These are phyloP conservation scores for Bungarus multicinctus DNA, from an alignment of 2,113 vertebrate species.

Conservation along the genomic window DNA sequence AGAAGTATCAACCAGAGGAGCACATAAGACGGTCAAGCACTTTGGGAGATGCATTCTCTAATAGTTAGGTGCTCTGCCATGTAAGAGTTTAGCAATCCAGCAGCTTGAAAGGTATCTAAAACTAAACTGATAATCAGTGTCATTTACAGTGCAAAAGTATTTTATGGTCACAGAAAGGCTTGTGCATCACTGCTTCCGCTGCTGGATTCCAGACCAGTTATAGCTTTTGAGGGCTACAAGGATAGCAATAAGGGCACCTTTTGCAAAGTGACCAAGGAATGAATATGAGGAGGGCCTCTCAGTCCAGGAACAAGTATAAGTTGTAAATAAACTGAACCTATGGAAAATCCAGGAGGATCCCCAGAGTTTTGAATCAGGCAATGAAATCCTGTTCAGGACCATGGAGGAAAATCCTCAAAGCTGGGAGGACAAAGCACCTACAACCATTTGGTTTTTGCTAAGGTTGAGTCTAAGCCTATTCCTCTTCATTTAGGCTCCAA, in stretches of 20 bases:
- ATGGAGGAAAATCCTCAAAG: not conserved
- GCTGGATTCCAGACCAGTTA: not conserved
- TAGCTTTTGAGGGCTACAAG: not conserved
- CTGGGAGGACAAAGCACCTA: not conserved
- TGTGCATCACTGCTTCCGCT: not conserved
- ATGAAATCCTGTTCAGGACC: not conserved
- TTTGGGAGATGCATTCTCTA: not conserved
- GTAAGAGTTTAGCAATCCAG: not conserved
- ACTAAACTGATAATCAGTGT: not conserved
- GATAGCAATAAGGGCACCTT: not conserved
- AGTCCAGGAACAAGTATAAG: too few species aligned
- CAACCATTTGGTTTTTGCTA: not conserved
- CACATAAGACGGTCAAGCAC: not conserved
- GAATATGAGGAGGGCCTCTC: not conserved
- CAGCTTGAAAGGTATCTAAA: not conserved
- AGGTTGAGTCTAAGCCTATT: not conserved
- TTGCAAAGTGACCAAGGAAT: not conserved
- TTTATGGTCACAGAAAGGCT: not conserved
- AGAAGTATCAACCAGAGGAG: not conserved
- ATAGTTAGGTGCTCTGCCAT: not conserved
- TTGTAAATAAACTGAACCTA: not conserved
- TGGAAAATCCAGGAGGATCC: not conserved
- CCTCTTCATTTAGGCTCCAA: not conserved
- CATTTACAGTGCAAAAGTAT: not conserved
- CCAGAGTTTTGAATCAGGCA: not conserved